Base-by-base conservation (phyloP, 2,797 vertebrate species). In the Molossus alvarezi region DNA sequence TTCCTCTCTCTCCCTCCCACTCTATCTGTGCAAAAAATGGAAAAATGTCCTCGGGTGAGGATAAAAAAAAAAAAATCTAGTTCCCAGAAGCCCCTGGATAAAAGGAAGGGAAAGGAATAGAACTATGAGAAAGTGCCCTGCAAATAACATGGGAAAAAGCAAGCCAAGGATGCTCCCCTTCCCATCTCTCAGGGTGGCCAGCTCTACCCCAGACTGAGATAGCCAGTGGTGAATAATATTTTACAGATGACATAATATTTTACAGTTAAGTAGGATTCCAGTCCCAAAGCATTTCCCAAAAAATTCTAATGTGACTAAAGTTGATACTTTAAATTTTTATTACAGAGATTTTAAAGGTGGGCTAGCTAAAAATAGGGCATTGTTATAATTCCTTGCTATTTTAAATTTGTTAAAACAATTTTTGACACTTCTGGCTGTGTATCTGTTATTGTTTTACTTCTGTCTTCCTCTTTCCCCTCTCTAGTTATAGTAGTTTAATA, bases 321-420 rank as follows among this genome's bases (percentile, higher is more conserved):
- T 85, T 80, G 55, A 72, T 71, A 17, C n/a, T 81, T 37, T 64
- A 41, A 76, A 60, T 75, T 64, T 53, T 75, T 84, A 29, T 67
- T 72, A 25, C 25, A 76, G 77, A 87, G 11, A 93, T 79, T 27
- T 90, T 83, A 79, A 79, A 88, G 27, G 18, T 79, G 9, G 5
- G 0, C 15, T 75, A 93, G 20, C 45, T 75, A 93, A 91, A 76
- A 37, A 73, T 76, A 45, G 12, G 29, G 9, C 4, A 51, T 51
- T 76, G 77, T 83, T 14, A 2, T 83, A 83, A 65, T 62, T 67
- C 57, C 17, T 76, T 81, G 17, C 55, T 73, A 57, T 58, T 92
- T 95, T 69, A 71, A 75, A 79, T 21, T 64, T 13, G 18, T 48
- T 86, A 9, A 11, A 72, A 80, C 60, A 67, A 14, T 37, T n/a